phyloP scores from a whole-genome alignment of 2,888 invertebrate genomes.

The Ophioninae sp. region DNA sequence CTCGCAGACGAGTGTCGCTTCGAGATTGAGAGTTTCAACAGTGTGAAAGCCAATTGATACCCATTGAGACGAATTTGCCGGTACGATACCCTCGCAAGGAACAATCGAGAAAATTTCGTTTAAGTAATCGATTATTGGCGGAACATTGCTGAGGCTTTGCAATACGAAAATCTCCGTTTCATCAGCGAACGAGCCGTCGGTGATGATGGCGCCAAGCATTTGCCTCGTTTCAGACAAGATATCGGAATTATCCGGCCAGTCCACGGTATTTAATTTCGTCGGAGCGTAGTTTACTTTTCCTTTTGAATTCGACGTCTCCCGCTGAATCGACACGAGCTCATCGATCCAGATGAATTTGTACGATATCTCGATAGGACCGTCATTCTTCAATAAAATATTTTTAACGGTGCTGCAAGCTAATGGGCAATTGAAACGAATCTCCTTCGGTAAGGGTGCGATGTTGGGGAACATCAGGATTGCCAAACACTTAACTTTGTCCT shows the following conservation, averaged over 20 bases:
- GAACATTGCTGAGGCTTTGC: constrained; percentile 47
- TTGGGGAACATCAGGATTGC: constrained; percentile 88
- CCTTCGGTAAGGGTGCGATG: constrained; percentile 83
- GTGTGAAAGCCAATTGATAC: constrained; percentile 68
- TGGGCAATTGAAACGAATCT: constrained; percentile 85
- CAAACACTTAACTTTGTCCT: constrained; percentile 85
- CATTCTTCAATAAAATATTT: constrained; percentile 82
- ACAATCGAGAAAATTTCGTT: constrained; percentile 63
- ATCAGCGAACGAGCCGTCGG: constrained; percentile 48
- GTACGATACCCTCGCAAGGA: constrained; percentile 65
- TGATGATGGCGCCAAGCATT: constrained; percentile 55
- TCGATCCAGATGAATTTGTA: constrained; percentile 80
- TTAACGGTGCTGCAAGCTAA: constrained; percentile 81
- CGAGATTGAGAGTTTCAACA: constrained; percentile 73
- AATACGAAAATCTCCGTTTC: constrained; percentile 63
- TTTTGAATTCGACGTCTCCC: background rate
- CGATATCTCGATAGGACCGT: constrained; percentile 82
- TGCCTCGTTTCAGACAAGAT: constrained; percentile 57
- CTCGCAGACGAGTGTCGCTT: constrained; percentile 82
- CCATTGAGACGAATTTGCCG: constrained; percentile 65
- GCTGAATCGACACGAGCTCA: constrained; percentile 56
- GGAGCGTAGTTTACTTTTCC: background rate
- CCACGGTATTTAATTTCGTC: background rate
- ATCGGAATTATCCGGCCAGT: constrained; percentile 4
- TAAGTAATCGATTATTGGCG: constrained; percentile 44